Conservation (phyloP, 2,113 vertebrate genomes). For the Stomatorhinus ivindoensis region DNA sequence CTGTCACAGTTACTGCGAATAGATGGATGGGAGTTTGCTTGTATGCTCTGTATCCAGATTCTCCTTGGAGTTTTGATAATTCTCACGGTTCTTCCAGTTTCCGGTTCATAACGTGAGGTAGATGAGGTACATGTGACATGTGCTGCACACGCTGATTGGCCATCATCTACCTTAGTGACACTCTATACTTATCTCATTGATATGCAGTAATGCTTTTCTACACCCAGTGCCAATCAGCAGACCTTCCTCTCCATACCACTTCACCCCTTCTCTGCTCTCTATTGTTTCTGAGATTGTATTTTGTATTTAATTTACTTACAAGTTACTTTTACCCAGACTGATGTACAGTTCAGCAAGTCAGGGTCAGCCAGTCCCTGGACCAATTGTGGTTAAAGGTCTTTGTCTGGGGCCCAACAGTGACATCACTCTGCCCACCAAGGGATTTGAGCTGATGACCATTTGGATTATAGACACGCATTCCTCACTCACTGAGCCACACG, state of each 20-base stretch:
- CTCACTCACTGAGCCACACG: constrained; percentile 9
- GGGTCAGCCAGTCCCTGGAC: neutral
- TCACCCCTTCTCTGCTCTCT: neutral
- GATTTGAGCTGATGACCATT: neutral
- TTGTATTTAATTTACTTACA: neutral
- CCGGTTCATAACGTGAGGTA: neutral
- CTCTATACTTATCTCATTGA: neutral
- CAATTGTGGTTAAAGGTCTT: neutral
- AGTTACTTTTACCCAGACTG: neutral
- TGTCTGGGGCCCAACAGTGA: neutral
- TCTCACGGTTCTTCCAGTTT: neutral
- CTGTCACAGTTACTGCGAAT: neutral
- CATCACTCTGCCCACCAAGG: neutral
- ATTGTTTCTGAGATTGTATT: neutral
- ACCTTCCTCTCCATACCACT: neutral
- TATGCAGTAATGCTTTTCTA: neutral
- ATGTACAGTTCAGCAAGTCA: too few species aligned
- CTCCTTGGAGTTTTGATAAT: neutral
- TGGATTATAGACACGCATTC: neutral
- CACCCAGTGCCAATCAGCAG: neutral
- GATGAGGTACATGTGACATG: neutral
- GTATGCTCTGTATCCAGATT: neutral
- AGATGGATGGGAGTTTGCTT: neutral
- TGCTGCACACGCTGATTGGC: neutral
- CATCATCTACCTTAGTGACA: neutral